Percentiles rank a stretch among this genome's conserved stretches.
These are phyloP conservation scores for Drosophila bocqueti DNA, from an alignment of 1,140 invertebrate genomes.

Conservation along the genomic window DNA sequence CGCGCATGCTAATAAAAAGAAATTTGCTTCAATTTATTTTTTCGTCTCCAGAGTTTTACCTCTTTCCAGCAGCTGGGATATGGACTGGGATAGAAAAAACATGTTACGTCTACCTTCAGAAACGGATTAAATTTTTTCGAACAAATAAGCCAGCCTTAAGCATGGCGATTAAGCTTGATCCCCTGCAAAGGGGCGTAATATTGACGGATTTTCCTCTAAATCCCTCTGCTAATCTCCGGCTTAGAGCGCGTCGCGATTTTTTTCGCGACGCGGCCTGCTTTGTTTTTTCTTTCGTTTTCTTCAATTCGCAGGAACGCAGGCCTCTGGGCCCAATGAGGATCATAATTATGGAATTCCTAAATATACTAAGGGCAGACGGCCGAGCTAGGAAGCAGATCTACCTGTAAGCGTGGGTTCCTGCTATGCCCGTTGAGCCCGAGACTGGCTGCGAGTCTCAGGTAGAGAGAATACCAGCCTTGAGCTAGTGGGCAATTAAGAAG, in stretches of 20 bases:
- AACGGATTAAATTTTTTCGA: conserved; percentile 79
- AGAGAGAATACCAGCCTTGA: conserved; percentile 49
- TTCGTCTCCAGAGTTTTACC: conserved; percentile 47
- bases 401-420: conserved; percentile 74
- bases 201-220: conserved; percentile 82
- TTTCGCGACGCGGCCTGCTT: conserved; percentile 63
- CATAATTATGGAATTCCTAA: conserved; percentile 84
- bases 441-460: conserved; percentile 14
- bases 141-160: conserved; percentile 74
- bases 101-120: conserved; percentile 56
- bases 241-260: conserved; percentile 76
- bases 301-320: conserved; percentile 67
- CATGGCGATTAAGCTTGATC: conserved; percentile 79
- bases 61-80: conserved; percentile 68
- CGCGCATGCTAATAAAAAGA: conserved; percentile 47
- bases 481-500: conserved; percentile 73
- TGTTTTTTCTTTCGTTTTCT: conserved; percentile 56
- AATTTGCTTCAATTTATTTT: conserved; percentile 59
- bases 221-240: conserved; percentile 76
- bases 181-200: conserved; percentile 75
- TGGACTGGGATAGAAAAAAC: conserved; percentile 56
- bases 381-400: conserved; percentile 31
- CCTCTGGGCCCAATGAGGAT: conserved; percentile 56
- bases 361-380: conserved; percentile 54
- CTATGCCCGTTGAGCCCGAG: conserved; percentile 25